Conservation (phyloP, 2,113 vertebrate genomes). For the Corythornis vintsioides region DNA sequence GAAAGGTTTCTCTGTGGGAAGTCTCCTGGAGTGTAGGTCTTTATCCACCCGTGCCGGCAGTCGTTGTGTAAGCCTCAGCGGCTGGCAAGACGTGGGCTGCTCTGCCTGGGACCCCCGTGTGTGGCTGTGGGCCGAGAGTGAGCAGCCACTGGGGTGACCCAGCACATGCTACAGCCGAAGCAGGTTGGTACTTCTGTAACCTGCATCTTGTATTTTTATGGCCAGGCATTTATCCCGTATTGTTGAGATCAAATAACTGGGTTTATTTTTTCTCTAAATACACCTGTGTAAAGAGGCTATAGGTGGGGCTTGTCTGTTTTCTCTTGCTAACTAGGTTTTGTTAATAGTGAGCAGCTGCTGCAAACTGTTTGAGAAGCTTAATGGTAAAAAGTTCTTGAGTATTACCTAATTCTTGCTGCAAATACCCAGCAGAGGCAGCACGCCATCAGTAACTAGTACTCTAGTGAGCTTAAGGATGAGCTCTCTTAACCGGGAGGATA, state of each 20-base stretch:
- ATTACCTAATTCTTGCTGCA: background rate
- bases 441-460: background rate
- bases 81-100: background rate
- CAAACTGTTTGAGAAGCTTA: background rate
- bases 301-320: background rate
- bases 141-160: background rate
- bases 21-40: background rate
- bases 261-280: background rate
- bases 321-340: background rate
- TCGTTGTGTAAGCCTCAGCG: slow-evolving; percentile 65
- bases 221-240: rapidly evolving
- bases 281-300: background rate
- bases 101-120: background rate
- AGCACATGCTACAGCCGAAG: rapidly evolving
- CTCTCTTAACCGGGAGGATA: background rate
- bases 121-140: background rate
- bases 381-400: background rate
- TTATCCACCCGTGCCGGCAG: background rate
- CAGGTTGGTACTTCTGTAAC: background rate
- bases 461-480: background rate
- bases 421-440: background rate
- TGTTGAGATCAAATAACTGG: rapidly evolving
- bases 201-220: rapidly evolving
- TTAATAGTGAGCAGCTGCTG: background rate
- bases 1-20: background rate